Percentiles rank a stretch among this genome's conserved stretches.
Conservation (phyloP, 2,888 invertebrate genomes). For the Balanococcus diminutus region DNA sequence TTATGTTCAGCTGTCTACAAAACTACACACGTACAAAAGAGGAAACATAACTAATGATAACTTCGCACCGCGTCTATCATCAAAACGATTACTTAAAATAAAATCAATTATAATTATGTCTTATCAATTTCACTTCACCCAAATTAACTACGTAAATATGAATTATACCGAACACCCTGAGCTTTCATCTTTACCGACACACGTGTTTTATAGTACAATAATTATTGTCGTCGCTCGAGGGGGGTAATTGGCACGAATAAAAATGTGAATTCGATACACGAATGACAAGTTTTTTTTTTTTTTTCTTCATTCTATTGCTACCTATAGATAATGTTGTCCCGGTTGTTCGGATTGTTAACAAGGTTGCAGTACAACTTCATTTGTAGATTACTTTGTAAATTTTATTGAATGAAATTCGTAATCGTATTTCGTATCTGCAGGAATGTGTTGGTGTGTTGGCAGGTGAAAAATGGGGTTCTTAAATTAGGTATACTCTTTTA, state of each 20-base stretch:
- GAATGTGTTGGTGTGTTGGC: too few species aligned
- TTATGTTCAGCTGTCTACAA: conserved; percentile 21
- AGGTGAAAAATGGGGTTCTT: too few species aligned
- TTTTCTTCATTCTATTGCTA: not conserved
- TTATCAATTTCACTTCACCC: conserved; percentile 18
- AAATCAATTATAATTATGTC: conserved; percentile 42
- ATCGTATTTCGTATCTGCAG: too few species aligned
- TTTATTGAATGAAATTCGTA: not conserved
- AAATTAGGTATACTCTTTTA: too few species aligned
- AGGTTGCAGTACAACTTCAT: not conserved
- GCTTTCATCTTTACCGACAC: conserved; percentile 37
- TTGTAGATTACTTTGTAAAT: not conserved
- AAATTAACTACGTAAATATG: conserved; percentile 1
- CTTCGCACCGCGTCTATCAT: conserved; percentile 24
- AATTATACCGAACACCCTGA: not conserved
- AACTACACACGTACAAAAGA: not conserved
- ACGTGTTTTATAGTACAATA: not conserved
- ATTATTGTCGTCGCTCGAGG: not conserved
- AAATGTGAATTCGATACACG: not conserved
- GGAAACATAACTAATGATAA: conserved; percentile 19
- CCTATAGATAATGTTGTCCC: too few species aligned
- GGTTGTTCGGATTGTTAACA: not conserved
- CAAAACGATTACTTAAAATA: conserved; percentile 26
- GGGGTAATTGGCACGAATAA: conserved; percentile 17
- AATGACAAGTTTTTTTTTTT: conserved; percentile 18